Conservation (phyloP, 2,888 invertebrate species). For the Amiota mariae region DNA sequence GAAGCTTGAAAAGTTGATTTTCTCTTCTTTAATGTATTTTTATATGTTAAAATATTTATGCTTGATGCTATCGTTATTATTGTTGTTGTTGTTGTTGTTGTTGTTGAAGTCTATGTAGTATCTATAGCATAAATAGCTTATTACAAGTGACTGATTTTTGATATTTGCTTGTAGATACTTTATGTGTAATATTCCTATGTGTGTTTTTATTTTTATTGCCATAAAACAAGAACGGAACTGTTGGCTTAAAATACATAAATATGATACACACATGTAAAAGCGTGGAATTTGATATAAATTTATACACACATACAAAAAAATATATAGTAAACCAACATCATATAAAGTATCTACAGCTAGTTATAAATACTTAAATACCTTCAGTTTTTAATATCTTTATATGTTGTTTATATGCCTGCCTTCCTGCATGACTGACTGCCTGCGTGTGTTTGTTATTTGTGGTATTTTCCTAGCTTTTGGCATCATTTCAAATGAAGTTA, state of each 20-base stretch:
- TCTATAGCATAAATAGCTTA: slow-evolving; percentile 25
- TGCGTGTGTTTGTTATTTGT: neutral
- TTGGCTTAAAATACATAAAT: neutral
- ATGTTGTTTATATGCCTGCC: neutral
- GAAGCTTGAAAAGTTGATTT: neutral
- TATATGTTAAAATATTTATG: neutral
- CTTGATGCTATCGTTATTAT: neutral
- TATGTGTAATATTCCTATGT: neutral
- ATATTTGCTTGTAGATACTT: neutral
- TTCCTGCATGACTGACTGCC: too few relatives aligned
- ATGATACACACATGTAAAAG: neutral
- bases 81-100: too few relatives aligned
- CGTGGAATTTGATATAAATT: slow-evolving; percentile 22
- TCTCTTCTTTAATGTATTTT: neutral
- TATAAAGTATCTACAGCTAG: neutral
- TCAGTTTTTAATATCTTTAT: neutral
- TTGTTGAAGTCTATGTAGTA: neutral
- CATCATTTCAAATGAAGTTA: slow-evolving; percentile 23
- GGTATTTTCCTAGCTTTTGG: neutral
- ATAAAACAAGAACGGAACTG: neutral
- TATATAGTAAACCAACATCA: too few relatives aligned
- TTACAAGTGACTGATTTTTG: slow-evolving; percentile 26
- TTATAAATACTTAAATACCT: neutral
- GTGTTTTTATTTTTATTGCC: neutral
- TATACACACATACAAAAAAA: neutral